Base-by-base conservation (phyloP, 2,888 invertebrate species). In the Nesidiocoris tenuis region DNA sequence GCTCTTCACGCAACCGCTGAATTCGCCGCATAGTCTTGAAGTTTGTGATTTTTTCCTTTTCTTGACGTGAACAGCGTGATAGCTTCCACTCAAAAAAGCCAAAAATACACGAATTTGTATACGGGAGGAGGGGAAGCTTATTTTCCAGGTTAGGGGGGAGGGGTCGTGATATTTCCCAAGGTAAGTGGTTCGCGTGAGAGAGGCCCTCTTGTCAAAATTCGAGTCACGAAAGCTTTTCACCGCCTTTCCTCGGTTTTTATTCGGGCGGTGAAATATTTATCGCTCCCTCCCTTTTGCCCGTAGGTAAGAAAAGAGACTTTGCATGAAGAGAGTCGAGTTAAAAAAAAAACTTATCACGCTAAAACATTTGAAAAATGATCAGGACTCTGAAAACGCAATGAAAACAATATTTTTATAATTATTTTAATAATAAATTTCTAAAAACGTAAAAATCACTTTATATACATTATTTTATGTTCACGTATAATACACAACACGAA, bases 161-260 rank as follows among this genome's bases (percentile, higher is more conserved):
- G 55, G 55, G 67, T 67, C 22, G 67, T 55, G 39, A 56, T 67
- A 67, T 67, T 67, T 67, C 22, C 55, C 7, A 67, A 55, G 67
- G 67, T 56, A 67, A 67, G 67, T 67, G 67, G 67, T 22, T 55
- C 22, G 67, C 54, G 54, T 39, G 39, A 22, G 22, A 55, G 67
- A 67, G 67, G 55, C n/a, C 25, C 61, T 70, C 70, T 72, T 61
- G 72, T 72, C 61, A 61, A 22, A 25, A 72, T 72, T 72, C 18
- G 55, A 67, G 72, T 61, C 72, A 72, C 72, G 72, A 54, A 72
- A 72, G 23, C 72, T 61, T 72, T 72, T 72, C 72, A 72, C 72
- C 72, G 25, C 72, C 63, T 24, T 72, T 21, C 59, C 61, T 56
- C 61, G 61, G 61, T 72, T 72, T 67, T 56, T 67, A 19, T 55